Base-by-base conservation (phyloP, 2,797 vertebrate species). In the Peromyscus attwateri region DNA sequence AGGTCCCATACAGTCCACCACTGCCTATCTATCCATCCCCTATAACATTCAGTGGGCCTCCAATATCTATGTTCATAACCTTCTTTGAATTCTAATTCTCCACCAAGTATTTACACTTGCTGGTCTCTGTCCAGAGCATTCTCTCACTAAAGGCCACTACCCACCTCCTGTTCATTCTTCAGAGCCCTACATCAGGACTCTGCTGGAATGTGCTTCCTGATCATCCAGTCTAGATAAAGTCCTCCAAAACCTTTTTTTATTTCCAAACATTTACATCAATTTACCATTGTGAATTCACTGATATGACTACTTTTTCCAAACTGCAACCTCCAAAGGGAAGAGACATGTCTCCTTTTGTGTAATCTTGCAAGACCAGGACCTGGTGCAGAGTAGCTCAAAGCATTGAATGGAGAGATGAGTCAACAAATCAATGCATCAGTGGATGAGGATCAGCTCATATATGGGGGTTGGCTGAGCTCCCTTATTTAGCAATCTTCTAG, bases 401-500 rank as follows among this genome's bases (percentile, higher is more conserved):
- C 71, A 62, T 17, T 27, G 52, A 52, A 76, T 37, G 10, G 70
- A 46, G 76, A 64, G 37, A 87, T 89, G 60, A 76, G 29, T 73
- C 34, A 79, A 82, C 27, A 21, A 83, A 82, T 57, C 23, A 29
- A 73, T 62, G 19, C 88, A 73, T 91, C 55, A 79, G 71, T 64
- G 37, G 66, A 94, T 82, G 19, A 79, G 29, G 16, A 76, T 43
- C 19, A 81, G 31, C 43, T 96, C 46, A 64, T 87, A 37, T 68
- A 19, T 40, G 6, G 14, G 66, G 34, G 12, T 73, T 71, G 88
- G 80, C 80, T 40, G 11, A 92, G 57, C 17, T 19, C 77, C 68
- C 29, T 4, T 70, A 66, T 88, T 96, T 90, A 95, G 88, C 43
- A 96, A 84, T 92, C 40, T 16, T 92, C 49, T 2, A 43, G 40